Conservation (phyloP, 2,113 vertebrate species). For the Cepphus grylle region DNA sequence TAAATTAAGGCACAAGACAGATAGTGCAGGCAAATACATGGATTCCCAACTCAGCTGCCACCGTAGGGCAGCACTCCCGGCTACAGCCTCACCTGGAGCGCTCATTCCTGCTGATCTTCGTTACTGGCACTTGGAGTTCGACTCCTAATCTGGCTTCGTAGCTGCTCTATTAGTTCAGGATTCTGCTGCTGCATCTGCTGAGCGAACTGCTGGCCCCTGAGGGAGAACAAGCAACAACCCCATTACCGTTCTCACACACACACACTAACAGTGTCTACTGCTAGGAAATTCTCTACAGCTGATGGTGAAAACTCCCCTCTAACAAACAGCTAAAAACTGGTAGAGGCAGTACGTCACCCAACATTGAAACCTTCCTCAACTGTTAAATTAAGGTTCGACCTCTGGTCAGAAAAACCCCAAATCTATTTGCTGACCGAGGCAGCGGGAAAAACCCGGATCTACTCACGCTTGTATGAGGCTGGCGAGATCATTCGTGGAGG, state of each 20-base stretch:
- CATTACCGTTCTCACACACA: rapidly evolving
- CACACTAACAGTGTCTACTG: no score
- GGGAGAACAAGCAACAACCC: not conserved
- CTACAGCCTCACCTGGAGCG: not conserved
- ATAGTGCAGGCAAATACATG: not conserved
- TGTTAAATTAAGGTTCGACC: not conserved
- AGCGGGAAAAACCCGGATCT: not conserved
- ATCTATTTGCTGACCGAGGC: no score
- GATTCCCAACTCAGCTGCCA: not conserved
- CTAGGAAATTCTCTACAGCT: not conserved
- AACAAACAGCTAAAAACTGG: no score
- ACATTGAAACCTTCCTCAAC: not conserved
- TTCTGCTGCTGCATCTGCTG: slow-evolving; percentile 98
- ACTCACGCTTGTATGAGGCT: slow-evolving; percentile 96
- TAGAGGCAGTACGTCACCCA: not conserved
- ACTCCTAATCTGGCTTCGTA: slow-evolving; percentile 91
- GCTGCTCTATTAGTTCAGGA: slow-evolving; percentile 92
- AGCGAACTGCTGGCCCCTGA: slow-evolving; percentile 93
- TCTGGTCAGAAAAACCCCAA: not conserved
- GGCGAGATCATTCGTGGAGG: slow-evolving; percentile 83
- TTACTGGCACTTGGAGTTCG: slow-evolving; percentile 89
- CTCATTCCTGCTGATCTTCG: slow-evolving; percentile 85
- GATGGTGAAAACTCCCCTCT: not conserved
- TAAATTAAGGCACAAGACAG: not conserved
- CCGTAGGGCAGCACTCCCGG: not conserved